Conservation (phyloP, 2,888 invertebrate genomes). For the Pasiphila rectangulata region DNA sequence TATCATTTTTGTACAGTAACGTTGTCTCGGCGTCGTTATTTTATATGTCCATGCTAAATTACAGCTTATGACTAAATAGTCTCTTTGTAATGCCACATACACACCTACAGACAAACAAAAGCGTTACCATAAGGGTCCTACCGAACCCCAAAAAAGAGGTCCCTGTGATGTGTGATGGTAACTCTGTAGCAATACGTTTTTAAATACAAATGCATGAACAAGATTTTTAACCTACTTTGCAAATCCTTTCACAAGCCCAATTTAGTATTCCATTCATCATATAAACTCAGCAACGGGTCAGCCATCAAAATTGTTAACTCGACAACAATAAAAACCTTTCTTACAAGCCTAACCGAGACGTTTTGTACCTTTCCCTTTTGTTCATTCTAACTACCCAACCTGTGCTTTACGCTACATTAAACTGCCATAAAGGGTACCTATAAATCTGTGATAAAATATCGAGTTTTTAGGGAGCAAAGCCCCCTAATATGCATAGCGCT, state of each 20-base stretch:
- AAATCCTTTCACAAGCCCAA: background rate
- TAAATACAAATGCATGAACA: background rate
- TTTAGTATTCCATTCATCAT: constrained; percentile 4
- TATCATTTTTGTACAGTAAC: too few relatives aligned
- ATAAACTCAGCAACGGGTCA: constrained; percentile 13
- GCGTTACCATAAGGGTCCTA: too few relatives aligned
- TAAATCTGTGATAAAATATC: too few relatives aligned
- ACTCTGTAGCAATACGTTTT: background rate
- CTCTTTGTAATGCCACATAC: too few relatives aligned
- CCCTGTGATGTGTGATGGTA: too few relatives aligned
- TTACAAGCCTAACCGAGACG: constrained; percentile 22
- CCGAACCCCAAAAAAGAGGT: too few relatives aligned
- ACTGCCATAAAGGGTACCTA: constrained; percentile 32
- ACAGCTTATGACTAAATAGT: too few relatives aligned
- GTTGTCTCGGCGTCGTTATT: too few relatives aligned
- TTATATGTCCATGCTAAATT: too few relatives aligned
- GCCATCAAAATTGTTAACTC: constrained; percentile 19
- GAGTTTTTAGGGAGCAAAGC: too few relatives aligned
- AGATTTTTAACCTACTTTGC: background rate
- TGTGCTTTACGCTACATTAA: constrained; percentile 37
- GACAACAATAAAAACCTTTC: constrained; percentile 22
- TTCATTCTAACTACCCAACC: constrained; percentile 30
- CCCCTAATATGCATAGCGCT: too few relatives aligned
- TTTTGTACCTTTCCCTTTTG: constrained; percentile 30
- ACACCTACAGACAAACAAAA: too few relatives aligned